phyloP scores from a whole-genome alignment of 2,797 vertebrate species.

The Picus viridis region DNA sequence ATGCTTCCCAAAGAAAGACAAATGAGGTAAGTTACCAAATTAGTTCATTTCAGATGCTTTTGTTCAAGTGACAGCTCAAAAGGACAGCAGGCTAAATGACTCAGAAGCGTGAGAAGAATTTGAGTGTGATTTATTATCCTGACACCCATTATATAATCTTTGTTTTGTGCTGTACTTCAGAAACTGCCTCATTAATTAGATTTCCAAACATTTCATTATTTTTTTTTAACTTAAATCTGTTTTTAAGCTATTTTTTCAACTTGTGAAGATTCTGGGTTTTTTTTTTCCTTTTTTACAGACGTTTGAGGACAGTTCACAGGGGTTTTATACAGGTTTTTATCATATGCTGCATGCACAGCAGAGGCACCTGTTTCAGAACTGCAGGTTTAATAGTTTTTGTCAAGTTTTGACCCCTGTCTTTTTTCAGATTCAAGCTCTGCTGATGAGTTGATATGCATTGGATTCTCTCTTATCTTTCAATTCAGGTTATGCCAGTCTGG shows the following conservation, averaged over 20 bases:
- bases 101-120: slow-evolving; percentile 21
- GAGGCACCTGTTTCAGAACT: neutral
- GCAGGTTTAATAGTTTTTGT: neutral
- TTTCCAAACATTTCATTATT: slow-evolving; percentile 11
- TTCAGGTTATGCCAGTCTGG: neutral
- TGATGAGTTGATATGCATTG: neutral
- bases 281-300: neutral
- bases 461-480: neutral
- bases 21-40: slow-evolving; percentile 35
- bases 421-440: neutral
- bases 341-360: neutral
- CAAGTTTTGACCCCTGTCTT: neutral
- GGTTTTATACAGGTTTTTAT: neutral
- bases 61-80: slow-evolving; percentile 61
- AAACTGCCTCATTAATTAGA: slow-evolving; percentile 22
- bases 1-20: slow-evolving; percentile 17
- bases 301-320: neutral
- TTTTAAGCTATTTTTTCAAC: neutral
- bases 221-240: neutral
- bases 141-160: slow-evolving; percentile 23
- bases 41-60: slow-evolving; percentile 44
- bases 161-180: slow-evolving; percentile 1
- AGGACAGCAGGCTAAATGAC: slow-evolving; percentile 57
- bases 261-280: neutral
- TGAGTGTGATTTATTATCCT: slow-evolving; percentile 11